Base-by-base conservation (phyloP, 2,888 invertebrate species). In the Sthenelais limicola region DNA sequence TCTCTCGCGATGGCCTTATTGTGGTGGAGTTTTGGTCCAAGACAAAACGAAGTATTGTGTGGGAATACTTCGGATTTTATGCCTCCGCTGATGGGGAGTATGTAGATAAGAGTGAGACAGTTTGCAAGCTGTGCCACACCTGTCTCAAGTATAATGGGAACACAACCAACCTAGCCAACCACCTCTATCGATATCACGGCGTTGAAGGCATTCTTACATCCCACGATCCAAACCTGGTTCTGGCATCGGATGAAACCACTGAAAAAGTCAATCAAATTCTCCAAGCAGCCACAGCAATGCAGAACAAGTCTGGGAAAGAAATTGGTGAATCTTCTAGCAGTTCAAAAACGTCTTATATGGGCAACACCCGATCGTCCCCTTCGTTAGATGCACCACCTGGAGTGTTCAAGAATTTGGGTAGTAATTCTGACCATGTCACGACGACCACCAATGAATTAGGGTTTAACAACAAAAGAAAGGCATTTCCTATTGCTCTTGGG, bases 51-150 rank as follows among this genome's bases (percentile, higher is more conserved):
- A 62, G 62, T 21, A 28, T 62, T 9, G 62, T 62, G 5, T 62
- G 62, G 62, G 62, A 62, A 24, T 62, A 62, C 15, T 62, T 62
- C 38, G 62, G 62, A 26, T 62, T 62, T 38, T 62, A 62, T 38
- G 62, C 62, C 18, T 24, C 62, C 7, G 35, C 62, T 1, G 62
- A 62, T 38, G 62, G 62, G 5, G 38, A 62, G 38, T 62, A 38
- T 35, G 3, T 62, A 4, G 62, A 62, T 24, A 62, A 62, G 38
- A 12, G 21, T n/a, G 62, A 62, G 38, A 62, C 62, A 9, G 62
- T 38, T 9, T 62, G 62, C 15, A 62, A 28, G 26, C 24, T 62
- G 38, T 62, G 62, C 24, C 35, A 35, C 24, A 62, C 38, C 24
- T 26, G n/a, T 62, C 35, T 62, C 38, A 62, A 35, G 62, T 62